phyloP scores from a whole-genome alignment of 2,888 invertebrate species.

The Sminthurides aquaticus region DNA sequence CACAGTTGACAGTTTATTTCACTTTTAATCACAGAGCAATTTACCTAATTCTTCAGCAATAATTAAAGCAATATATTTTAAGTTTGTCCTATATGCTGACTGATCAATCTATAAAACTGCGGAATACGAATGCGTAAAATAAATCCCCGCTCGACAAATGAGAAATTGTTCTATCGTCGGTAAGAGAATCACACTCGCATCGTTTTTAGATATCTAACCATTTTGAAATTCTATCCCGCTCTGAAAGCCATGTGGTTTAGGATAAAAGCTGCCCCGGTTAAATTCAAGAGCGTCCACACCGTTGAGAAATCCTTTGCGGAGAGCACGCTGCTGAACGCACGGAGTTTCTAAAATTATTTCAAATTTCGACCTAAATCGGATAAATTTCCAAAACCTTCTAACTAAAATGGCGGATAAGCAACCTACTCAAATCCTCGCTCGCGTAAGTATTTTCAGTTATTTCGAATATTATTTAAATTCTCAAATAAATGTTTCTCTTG shows the following conservation, averaged over 20 bases:
- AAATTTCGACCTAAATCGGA: background rate
- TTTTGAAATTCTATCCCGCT: background rate
- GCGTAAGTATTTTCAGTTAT: constrained; percentile 32
- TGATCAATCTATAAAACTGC: too few relatives aligned
- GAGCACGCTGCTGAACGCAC: background rate
- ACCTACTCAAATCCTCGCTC: background rate
- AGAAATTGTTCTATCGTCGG: too few relatives aligned
- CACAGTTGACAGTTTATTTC: too few relatives aligned
- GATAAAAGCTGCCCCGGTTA: background rate
- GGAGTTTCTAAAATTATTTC: background rate
- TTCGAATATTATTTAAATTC: constrained; percentile 22
- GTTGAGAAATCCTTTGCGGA: background rate
- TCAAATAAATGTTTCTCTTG: background rate
- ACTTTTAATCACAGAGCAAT: too few relatives aligned
- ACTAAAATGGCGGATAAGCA: background rate
- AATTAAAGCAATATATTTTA: too few relatives aligned
- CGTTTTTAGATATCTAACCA: too few relatives aligned
- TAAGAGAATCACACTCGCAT: too few relatives aligned
- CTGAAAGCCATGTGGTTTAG: background rate
- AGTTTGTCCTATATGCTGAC: too few relatives aligned
- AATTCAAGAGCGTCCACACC: background rate
- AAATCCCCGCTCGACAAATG: too few relatives aligned
- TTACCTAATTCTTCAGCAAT: too few relatives aligned
- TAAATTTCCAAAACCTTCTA: background rate
- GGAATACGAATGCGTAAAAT: too few relatives aligned